Conservation (phyloP, 2,113 vertebrate genomes). For the Podilymbus podiceps region DNA sequence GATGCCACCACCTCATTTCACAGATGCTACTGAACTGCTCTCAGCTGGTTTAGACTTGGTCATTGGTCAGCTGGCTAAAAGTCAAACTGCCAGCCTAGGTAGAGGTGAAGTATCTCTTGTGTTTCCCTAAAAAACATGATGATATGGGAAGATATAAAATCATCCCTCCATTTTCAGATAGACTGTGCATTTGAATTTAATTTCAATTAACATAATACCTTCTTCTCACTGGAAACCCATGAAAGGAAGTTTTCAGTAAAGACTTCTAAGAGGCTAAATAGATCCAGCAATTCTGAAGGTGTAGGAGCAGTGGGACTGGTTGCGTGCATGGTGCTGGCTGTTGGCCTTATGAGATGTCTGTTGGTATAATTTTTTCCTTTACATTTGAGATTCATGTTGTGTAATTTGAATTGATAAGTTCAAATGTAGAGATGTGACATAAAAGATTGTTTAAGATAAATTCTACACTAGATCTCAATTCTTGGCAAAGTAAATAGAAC, state of each 20-base stretch:
- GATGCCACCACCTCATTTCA: not conserved
- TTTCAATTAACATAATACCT: not conserved
- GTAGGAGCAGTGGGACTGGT: not conserved
- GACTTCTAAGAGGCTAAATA: not conserved
- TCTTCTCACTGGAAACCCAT: not conserved
- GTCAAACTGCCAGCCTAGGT: not conserved
- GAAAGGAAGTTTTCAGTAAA: not conserved
- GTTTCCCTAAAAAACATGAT: not conserved
- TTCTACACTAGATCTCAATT: not conserved
- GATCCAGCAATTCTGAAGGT: not conserved
- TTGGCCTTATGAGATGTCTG: not conserved
- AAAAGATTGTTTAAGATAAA: not conserved
- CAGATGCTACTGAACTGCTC: not conserved
- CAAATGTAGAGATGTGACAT: not conserved
- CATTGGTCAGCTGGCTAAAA: not conserved
- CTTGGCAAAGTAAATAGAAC: not conserved
- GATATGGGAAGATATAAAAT: not conserved
- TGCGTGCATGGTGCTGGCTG: not conserved
- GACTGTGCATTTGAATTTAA: not conserved
- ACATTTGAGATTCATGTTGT: not conserved
- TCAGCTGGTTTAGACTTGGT: not conserved
- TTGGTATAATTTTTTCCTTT: not conserved
- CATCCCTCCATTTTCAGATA: not conserved
- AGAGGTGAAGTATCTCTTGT: not conserved
- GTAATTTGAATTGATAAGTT: not conserved